phyloP scores from a whole-genome alignment of 1,140 invertebrate genomes.

The Papilio helenus region DNA sequence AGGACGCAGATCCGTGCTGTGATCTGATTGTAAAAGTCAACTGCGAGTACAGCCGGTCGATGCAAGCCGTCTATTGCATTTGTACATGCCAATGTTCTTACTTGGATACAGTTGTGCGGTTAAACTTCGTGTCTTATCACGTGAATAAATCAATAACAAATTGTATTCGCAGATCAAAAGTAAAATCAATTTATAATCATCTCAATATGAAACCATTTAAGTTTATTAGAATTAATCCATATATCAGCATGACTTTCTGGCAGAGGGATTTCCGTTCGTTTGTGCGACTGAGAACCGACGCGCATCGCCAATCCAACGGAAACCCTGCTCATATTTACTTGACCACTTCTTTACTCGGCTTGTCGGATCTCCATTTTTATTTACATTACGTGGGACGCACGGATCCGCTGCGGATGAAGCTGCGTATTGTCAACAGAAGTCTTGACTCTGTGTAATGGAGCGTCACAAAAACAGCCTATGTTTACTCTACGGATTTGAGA shows the following conservation, averaged over 20 bases:
- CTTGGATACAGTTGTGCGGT: background rate
- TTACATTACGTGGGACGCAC: slow-evolving; percentile 27
- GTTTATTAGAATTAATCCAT: slow-evolving; percentile 39
- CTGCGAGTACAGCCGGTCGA: slow-evolving; percentile 7
- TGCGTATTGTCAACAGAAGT: slow-evolving; percentile 29
- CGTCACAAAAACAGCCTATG: slow-evolving; percentile 8
- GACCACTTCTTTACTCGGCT: slow-evolving; percentile 33
- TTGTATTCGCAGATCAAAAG: background rate
- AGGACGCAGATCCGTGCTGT: slow-evolving; percentile 57
- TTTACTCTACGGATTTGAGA: slow-evolving; percentile 9
- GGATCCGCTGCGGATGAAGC: slow-evolving; percentile 1
- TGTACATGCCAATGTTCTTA: background rate
- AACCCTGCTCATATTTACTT: slow-evolving; percentile 40
- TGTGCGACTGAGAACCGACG: slow-evolving; percentile 56
- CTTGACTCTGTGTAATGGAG: slow-evolving; percentile 30
- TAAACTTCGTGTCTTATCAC: background rate
- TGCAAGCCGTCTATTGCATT: background rate
- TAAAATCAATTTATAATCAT: background rate
- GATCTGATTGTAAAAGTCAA: slow-evolving; percentile 59
- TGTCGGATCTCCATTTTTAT: slow-evolving; percentile 32
- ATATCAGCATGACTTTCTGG: slow-evolving; percentile 42
- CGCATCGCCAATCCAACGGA: slow-evolving; percentile 45
- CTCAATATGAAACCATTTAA: background rate
- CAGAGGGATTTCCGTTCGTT: slow-evolving; percentile 57
- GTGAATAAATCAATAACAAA: background rate